These are phyloP conservation scores for Acanthosepion lycidas DNA, from an alignment of 2,888 invertebrate genomes.

Conservation along the genomic window DNA sequence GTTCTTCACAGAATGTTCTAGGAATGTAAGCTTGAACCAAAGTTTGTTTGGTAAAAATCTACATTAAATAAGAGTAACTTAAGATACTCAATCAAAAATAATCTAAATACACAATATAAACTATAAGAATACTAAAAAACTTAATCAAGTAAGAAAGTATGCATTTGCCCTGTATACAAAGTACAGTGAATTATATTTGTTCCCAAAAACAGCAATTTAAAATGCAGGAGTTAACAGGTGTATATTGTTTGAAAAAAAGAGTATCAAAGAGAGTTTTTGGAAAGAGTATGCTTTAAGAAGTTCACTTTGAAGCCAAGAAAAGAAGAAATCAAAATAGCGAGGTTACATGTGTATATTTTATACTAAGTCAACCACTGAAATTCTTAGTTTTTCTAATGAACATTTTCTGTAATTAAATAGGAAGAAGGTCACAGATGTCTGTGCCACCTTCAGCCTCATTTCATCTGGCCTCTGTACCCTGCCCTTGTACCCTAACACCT, in stretches of 20 bases:
- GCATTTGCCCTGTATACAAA: no score
- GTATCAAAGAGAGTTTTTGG: not conserved
- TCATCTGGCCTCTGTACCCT: not conserved
- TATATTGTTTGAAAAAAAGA: not conserved
- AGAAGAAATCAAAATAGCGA: not conserved
- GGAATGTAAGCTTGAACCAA: no score
- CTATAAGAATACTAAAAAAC: no score
- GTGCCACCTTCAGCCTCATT: not conserved
- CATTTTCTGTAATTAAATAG: not conserved
- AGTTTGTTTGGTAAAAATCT: no score
- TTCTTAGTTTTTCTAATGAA: not conserved
- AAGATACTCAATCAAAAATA: no score
- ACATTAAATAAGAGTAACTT: no score
- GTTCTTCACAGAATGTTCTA: no score
- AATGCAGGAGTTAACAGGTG: not conserved
- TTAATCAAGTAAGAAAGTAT: no score
- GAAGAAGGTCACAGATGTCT: not conserved
- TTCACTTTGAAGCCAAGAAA: not conserved
- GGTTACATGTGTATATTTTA: not conserved
- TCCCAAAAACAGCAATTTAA: not conserved
- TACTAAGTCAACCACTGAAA: not conserved
- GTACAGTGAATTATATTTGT: not conserved
- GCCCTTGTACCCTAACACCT: not conserved
- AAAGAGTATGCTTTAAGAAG: not conserved
- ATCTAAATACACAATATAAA: no score